These are phyloP conservation scores for Glossophaga mutica DNA, from an alignment of 2,797 vertebrate genomes.

Conservation along the genomic window DNA sequence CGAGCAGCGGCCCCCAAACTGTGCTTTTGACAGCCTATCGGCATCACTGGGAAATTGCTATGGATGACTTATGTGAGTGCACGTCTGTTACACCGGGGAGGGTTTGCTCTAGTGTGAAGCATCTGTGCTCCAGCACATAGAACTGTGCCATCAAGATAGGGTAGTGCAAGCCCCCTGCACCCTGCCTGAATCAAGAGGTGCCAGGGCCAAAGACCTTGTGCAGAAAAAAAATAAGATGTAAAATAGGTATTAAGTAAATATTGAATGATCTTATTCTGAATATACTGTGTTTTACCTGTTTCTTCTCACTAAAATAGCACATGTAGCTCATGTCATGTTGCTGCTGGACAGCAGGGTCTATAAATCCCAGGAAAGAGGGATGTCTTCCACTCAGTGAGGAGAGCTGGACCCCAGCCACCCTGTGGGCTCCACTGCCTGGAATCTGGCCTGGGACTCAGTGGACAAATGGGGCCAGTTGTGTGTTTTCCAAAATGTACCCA, in stretches of 20 bases:
- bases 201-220: neutral
- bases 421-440: neutral
- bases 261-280: neutral
- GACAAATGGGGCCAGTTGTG: neutral
- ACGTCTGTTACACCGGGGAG: neutral
- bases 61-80: neutral
- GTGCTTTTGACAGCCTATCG: neutral
- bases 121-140: fast-evolving
- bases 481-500: neutral
- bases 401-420: fast-evolving
- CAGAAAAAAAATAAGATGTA: too few relatives aligned
- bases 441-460: fast-evolving
- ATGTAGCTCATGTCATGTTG: fast-evolving
- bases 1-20: neutral
- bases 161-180: neutral
- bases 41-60: fast-evolving
- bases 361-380: too few relatives aligned
- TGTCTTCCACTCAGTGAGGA: fast-evolving
- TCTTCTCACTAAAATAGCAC: neutral
- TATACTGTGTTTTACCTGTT: too few relatives aligned
- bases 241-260: neutral
- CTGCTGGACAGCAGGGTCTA: fast-evolving
- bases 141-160: fast-evolving
- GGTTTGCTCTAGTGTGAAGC: neutral
- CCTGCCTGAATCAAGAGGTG: fast-evolving